Evolutionary conservation across 1,140 invertebrate genomes (phyloP).

Genomic region (Patella vulgata): DNA sequence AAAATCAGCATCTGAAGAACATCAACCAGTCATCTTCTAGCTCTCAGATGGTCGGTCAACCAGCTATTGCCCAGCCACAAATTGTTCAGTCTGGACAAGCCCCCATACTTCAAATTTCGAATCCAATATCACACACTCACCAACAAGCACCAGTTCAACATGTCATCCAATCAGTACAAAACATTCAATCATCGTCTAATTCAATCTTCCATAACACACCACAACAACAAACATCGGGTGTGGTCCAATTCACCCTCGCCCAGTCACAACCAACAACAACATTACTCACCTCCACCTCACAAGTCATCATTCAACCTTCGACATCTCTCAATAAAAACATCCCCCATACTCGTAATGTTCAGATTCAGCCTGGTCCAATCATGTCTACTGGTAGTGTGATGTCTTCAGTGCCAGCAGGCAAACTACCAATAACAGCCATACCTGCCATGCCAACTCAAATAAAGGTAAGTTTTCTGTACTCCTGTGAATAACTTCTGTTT

Average conservation of each 20-base stretch:
- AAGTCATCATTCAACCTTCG: no score
- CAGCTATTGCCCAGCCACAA: constrained; percentile 15
- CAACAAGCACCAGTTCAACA: neutral
- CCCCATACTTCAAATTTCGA: constrained; percentile 8
- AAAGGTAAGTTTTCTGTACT: constrained; percentile 29
- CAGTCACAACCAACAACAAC: neutral
- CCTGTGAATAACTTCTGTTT: neutral
- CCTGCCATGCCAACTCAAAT: constrained; percentile 45
- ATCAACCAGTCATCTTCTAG: neutral
- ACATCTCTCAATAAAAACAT: no score
- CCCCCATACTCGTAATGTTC: no score
- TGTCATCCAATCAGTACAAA: constrained; percentile 1
- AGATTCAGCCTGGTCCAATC: neutral
- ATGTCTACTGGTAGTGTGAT: constrained; percentile 8
- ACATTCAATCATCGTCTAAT: neutral
- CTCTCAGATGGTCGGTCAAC: neutral
- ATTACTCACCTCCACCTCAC: no score
- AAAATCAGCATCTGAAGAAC: neutral
- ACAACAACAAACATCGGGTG: neutral
- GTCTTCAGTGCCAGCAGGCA: constrained; percentile 20
- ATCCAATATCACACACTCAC: neutral
- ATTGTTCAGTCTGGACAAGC: constrained; percentile 11
- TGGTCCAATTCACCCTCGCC: neutral
- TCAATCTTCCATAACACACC: neutral
- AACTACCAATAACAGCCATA: constrained; percentile 22